A percentile compares a stretch with the other conserved stretches of the same genome.
phyloP scores from a whole-genome alignment of 2,113 vertebrate genomes.

The Agelaius tricolor region DNA sequence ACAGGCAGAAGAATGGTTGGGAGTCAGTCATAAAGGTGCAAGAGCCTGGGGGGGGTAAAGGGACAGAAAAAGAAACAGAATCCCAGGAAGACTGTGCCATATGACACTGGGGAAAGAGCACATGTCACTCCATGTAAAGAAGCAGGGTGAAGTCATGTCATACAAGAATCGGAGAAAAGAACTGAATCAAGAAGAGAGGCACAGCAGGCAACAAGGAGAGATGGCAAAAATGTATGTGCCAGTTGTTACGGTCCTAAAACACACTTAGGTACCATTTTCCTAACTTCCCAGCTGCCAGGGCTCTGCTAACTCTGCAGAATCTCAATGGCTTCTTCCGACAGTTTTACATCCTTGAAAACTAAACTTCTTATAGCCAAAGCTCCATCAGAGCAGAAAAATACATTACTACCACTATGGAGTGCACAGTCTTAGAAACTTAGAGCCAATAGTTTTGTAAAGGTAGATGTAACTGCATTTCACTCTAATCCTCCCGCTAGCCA shows the following conservation, averaged over 20 bases:
- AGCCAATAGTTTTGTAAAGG: background rate
- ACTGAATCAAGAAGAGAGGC: background rate
- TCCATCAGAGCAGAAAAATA: background rate
- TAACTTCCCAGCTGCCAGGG: background rate
- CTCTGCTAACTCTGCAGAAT: background rate
- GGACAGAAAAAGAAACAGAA: background rate
- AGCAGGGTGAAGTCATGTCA: background rate
- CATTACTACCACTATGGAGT: background rate
- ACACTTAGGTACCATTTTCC: background rate
- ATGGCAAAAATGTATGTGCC: background rate
- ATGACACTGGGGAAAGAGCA: background rate
- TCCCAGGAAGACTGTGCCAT: background rate
- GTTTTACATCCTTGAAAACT: background rate
- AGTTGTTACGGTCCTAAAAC: background rate
- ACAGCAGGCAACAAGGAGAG: background rate
- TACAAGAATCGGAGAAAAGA: background rate
- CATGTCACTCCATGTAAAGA: background rate
- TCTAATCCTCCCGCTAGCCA: background rate
- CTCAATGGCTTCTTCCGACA: background rate
- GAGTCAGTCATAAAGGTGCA: background rate
- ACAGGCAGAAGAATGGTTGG: background rate
- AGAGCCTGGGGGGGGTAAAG: background rate
- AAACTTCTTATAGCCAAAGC: background rate
- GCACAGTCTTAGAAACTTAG: background rate
- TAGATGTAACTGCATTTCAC: background rate